These are phyloP conservation scores for Cantharis rustica DNA, from an alignment of 2,888 invertebrate species.

Conservation along the genomic window DNA sequence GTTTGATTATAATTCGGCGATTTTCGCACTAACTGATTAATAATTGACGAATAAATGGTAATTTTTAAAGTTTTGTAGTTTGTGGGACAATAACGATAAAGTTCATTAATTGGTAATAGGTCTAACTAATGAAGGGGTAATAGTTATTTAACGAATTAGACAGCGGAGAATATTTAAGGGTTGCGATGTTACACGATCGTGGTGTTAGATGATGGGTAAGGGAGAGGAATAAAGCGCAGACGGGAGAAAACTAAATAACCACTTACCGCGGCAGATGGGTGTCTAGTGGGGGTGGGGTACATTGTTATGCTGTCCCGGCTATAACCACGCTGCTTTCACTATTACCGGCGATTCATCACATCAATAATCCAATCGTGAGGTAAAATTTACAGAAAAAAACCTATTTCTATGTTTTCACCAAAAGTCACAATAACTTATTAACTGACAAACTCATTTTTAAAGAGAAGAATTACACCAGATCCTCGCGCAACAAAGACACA, in stretches of 20 bases:
- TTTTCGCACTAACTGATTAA: neutral
- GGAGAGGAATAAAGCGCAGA: constrained; percentile 30
- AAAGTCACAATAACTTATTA: constrained; percentile 14
- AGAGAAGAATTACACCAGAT: constrained; percentile 22
- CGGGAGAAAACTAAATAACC: constrained; percentile 40
- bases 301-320: constrained; percentile 54
- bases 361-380: constrained; percentile 24
- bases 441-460: constrained; percentile 13
- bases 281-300: constrained; percentile 79
- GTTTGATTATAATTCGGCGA: neutral
- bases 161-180: constrained; percentile 28
- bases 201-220: constrained; percentile 9
- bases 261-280: constrained; percentile 78
- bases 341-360: constrained; percentile 41
- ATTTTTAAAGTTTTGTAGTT: neutral
- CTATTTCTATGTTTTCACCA: constrained; percentile 16
- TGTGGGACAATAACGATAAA: neutral
- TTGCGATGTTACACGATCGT: constrained; percentile 29
- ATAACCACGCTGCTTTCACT: constrained; percentile 36
- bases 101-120: constrained; percentile 18
- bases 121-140: constrained; percentile 27
- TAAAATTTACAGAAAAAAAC: constrained; percentile 4
- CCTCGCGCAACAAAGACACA: constrained; percentile 35
- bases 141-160: constrained; percentile 34
- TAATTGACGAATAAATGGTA: neutral